phyloP scores from a whole-genome alignment of 2,113 vertebrate genomes.

The Ciconia boyciana region DNA sequence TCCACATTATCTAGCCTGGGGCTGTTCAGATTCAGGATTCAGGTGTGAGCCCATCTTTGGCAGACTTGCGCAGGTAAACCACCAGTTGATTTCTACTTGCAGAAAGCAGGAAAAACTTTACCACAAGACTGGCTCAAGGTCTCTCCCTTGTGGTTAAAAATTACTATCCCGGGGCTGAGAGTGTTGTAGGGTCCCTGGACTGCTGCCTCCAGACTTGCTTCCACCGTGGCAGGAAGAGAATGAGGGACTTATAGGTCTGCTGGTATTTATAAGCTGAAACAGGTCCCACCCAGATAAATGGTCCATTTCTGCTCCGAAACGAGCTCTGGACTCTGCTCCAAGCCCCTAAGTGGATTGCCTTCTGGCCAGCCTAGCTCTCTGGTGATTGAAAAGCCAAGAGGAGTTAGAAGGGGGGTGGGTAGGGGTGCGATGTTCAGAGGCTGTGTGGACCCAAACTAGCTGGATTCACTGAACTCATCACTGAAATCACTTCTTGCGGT shows the following conservation, averaged over 20 bases:
- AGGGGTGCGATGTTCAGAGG: constrained; percentile 40
- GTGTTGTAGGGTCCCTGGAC: background rate
- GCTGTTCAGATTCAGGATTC: background rate
- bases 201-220: background rate
- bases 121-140: background rate
- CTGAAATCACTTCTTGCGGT: constrained; percentile 65
- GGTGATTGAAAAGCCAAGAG: background rate
- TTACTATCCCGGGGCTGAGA: background rate
- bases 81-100: background rate
- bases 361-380: background rate
- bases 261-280: background rate
- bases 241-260: background rate
- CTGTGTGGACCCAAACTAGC: constrained; percentile 64
- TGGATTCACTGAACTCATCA: constrained; percentile 68
- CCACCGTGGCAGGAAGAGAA: background rate
- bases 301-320: background rate
- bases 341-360: constrained; percentile 64
- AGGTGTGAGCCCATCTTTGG: background rate
- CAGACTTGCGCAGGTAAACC: background rate
- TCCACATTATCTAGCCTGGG: background rate
- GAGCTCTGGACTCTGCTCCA: constrained; percentile 1
- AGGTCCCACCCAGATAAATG: constrained; percentile 16
- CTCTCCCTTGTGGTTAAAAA: constrained; percentile 51
- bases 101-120: constrained; percentile 9
- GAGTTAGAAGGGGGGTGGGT: constrained; percentile 6